Conservation (phyloP, 53 echinoderm and acorn worm species). For the Actinopyga echinites region DNA sequence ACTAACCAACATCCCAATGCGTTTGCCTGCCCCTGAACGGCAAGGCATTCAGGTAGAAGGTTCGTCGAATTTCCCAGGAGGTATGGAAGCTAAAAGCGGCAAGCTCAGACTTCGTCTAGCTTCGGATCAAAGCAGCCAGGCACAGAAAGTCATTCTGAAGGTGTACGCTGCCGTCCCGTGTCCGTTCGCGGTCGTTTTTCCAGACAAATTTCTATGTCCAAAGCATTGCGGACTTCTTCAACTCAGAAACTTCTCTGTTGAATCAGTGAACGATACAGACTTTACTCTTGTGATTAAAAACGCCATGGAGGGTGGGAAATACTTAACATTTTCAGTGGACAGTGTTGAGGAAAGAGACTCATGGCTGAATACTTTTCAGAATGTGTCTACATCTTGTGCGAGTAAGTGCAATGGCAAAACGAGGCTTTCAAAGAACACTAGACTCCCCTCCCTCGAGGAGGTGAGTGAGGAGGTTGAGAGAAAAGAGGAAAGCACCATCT, state of each 20-base stretch:
- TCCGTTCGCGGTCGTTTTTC: conserved; percentile 16
- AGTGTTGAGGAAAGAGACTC: conserved; percentile 17
- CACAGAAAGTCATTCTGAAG: conserved; percentile 16
- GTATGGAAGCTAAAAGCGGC: conserved; percentile 29
- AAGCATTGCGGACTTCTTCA: conserved; percentile 26
- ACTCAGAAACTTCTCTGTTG: conserved; percentile 23
- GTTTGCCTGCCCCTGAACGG: not conserved
- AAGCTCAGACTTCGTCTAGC: conserved; percentile 17
- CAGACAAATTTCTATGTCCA: conserved; percentile 18
- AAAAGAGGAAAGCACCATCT: not conserved
- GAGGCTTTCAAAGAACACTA: not conserved
- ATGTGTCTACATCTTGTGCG: not conserved
- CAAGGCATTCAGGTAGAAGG: not conserved
- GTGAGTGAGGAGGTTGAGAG: conserved; percentile 19
- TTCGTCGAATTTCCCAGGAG: not conserved
- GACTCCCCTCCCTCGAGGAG: conserved; percentile 18
- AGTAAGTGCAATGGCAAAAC: not conserved
- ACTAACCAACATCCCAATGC: not conserved
- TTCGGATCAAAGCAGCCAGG: not conserved
- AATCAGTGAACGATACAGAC: not conserved
- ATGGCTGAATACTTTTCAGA: conserved; percentile 5
- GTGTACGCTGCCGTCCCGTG: conserved; percentile 23
- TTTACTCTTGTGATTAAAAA: conserved; percentile 14
- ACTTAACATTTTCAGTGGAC: not conserved
- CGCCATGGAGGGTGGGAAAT: conserved; percentile 22